Evolutionary conservation across 2,888 invertebrate species (phyloP), one percentile per base, ranked within the genome.

Genomic region (Rhimphoctona megacephalus): DNA sequence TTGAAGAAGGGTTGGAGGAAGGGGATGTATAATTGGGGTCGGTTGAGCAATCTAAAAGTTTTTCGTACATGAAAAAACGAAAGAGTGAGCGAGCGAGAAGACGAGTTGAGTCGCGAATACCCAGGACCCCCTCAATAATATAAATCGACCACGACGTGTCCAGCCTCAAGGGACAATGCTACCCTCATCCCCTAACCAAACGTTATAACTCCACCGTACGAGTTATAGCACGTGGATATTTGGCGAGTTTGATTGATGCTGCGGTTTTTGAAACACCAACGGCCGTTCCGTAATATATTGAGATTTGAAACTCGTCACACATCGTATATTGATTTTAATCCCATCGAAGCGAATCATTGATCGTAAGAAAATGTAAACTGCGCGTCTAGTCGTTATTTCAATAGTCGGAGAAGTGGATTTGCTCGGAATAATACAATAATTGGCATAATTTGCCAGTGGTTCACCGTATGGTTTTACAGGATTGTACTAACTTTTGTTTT

Each of bases 111-210:
- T 87, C 39, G 73, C 69, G 46, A 69, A 52, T 72, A 69, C 69
- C 78, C 14, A 67, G 74, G 39, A 78, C 61, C 61, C 85, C 76
- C 82, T 25, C 61, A 79, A 85, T 87, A 78, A 87, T 87, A 87
- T 85, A 87, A 85, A 87, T 87, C 85, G 85, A 85, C 85, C 84
- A 67, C 85, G 78, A 82, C 85, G 82, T 70, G 79, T 87, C 81
- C 84, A 79, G 79, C 87, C 85, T 70, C 85, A 49, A 81, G 81
- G 84, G 87, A 85, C 61, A 39, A 52, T 66, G 39, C 73, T 54
- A 17, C 49, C 46, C 69, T 64, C 80, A 77, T 66, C 36, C 81
- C 64, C 69, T 76, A 69, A 78, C 70, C 80, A 73, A 82, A 11
- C 74, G 74, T 79, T 79, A 70, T 52, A 72, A 39, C 67, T 30